Base-by-base conservation (phyloP, 1,140 invertebrate species). In the Ceratoteleas bidentatus region DNA sequence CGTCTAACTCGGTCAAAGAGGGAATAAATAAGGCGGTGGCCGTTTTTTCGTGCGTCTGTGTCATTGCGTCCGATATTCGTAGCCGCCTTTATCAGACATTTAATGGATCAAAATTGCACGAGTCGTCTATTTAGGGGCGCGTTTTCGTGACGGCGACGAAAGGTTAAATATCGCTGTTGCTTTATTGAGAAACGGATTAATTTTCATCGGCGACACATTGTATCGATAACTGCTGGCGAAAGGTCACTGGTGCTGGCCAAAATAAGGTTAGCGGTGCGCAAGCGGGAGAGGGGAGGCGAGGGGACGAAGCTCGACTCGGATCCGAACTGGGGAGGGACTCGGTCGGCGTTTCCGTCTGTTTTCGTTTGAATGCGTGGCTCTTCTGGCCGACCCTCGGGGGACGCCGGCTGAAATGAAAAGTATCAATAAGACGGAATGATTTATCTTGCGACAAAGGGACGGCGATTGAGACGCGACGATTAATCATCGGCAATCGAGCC, bases 391-490 rank as follows among this genome's bases (percentile, higher is more conserved):
- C 33, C 33, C 32, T 60, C 38, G 38, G 45, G 45, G 54, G 53
- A 70, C 60, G 15, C n/a, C 8, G 14, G 60, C 40, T 8, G 43
- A 53, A 70, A 70, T 60, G 66, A 60, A 70, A 70, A 70, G 66
- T 60, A 70, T 70, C 54, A 70, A 43, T 70, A 70, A 52, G 66
- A 70, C 60, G 24, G 16, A 70, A 70, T 70, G 66, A 69, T 69
- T 38, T 49, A 69, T 69, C 45, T 38, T 69, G 15, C 49, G 58
- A 69, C 65, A 69, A 69, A 69, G 43, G 16, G 56, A 33, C 34
- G 52, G 16, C 34, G 13, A 60, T 70, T 60, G 47, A 43, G 16
- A 34, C 36, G 8, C 24, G 15, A 60, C 14, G 52, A 70, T 70
- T 60, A 70, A 70, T 70, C 56, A 70, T 45, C 50, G 43, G 15